phyloP scores from a whole-genome alignment of 2,797 vertebrate genomes.

The Falco rusticolus region DNA sequence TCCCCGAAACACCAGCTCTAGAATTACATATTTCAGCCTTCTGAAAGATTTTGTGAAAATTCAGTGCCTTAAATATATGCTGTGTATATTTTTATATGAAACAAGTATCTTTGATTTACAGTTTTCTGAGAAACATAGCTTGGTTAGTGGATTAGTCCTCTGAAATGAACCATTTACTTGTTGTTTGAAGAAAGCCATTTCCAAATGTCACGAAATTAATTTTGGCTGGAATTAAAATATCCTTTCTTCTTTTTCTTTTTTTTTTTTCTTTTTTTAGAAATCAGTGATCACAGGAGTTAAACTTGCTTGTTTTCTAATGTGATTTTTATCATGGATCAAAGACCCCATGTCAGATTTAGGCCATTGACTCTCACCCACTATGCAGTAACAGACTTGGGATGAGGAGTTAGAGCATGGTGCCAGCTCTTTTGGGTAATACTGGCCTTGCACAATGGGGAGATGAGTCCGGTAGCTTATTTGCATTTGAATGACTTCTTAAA shows the following conservation, averaged over 20 bases:
- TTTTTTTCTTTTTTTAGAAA: not conserved
- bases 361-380: not conserved
- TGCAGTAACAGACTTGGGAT: not conserved
- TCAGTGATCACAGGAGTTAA: conserved; percentile 44
- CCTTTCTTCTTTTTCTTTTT: not conserved
- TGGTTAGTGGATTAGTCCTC: not conserved
- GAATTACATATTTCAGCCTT: conserved; percentile 47
- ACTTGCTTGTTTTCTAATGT: conserved; percentile 43
- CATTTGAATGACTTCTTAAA: conserved; percentile 38
- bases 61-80: not conserved
- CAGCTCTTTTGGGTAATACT: not conserved
- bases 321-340: conserved; percentile 40
- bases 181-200: conserved; percentile 23
- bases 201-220: conserved; percentile 52
- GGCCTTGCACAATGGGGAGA: not conserved
- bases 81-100: conserved; percentile 12
- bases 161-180: conserved; percentile 5
- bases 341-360: conserved; percentile 35
- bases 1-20: not conserved
- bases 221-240: conserved; percentile 51
- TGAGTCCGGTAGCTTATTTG: conserved; percentile 6
- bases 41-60: conserved; percentile 54
- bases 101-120: conserved; percentile 36
- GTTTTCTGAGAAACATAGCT: conserved; percentile 14
- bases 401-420: not conserved